Evolutionary conservation across 2,113 vertebrate genomes (phyloP).

Genomic region (Odobenus rosmarus): DNA sequence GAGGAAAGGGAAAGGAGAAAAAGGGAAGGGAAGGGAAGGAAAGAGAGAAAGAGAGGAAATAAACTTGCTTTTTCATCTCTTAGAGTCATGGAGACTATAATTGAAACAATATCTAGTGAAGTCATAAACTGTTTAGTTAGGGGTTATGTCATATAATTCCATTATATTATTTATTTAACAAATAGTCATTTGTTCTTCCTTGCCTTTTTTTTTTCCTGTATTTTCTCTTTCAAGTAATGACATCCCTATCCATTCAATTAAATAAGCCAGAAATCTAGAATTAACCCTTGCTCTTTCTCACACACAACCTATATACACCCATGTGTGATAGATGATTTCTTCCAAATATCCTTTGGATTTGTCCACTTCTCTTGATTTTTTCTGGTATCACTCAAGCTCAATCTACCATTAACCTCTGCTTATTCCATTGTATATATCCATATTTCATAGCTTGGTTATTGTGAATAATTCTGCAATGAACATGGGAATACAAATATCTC

Average conservation of each 20-base stretch:
- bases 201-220: background rate
- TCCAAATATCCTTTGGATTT: background rate
- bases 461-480: background rate
- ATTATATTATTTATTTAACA: background rate
- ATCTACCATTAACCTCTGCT: background rate
- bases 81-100: background rate
- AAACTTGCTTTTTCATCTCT: background rate
- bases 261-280: background rate
- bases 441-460: background rate
- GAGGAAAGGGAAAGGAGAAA: background rate
- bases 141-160: background rate
- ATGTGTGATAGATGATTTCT: background rate
- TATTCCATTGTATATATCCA: background rate
- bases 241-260: background rate
- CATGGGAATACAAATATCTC: background rate
- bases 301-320: background rate
- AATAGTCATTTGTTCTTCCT: background rate
- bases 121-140: background rate
- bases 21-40: background rate
- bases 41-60: background rate
- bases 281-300: background rate
- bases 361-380: background rate
- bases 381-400: background rate
- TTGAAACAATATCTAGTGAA: background rate
- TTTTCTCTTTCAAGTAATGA: background rate